Conservation (phyloP, 2,888 invertebrate genomes). For the Panzeria rudis region DNA sequence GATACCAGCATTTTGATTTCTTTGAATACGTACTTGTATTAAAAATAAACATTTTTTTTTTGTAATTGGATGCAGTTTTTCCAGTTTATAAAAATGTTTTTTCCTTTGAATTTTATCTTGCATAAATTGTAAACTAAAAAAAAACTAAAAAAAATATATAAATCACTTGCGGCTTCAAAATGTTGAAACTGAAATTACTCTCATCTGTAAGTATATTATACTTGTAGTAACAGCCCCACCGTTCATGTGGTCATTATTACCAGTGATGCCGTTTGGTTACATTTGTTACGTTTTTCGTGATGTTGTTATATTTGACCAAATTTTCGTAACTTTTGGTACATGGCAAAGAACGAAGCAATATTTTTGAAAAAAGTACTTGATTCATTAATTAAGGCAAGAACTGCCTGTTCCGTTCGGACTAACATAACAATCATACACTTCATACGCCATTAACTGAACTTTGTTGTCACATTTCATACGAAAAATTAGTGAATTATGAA, state of each 20-base stretch:
- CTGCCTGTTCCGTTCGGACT: no score
- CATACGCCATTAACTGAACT: no score
- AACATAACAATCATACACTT: no score
- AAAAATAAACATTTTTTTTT: conserved; percentile 25
- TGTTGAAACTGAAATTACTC: conserved; percentile 74
- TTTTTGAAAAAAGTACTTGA: no score
- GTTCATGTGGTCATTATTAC: neutral
- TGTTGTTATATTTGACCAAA: no score
- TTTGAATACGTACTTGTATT: conserved; percentile 12
- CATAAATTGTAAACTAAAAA: conserved; percentile 49
- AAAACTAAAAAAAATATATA: conserved; percentile 52
- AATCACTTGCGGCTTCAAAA: conserved; percentile 74
- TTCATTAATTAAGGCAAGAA: no score
- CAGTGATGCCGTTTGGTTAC: no score
- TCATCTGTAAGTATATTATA: conserved; percentile 55
- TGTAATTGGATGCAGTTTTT: conserved; percentile 65
- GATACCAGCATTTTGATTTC: conserved; percentile 29
- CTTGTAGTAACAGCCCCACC: conserved; percentile 21
- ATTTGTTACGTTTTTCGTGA: no score
- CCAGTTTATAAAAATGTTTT: conserved; percentile 62
- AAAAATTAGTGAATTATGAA: no score
- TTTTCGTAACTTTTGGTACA: no score
- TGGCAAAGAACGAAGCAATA: no score
- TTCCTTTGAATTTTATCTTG: conserved; percentile 34
- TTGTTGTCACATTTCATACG: no score